Conservation (phyloP, 2,888 invertebrate species). For the Troides oblongomaculatus region DNA sequence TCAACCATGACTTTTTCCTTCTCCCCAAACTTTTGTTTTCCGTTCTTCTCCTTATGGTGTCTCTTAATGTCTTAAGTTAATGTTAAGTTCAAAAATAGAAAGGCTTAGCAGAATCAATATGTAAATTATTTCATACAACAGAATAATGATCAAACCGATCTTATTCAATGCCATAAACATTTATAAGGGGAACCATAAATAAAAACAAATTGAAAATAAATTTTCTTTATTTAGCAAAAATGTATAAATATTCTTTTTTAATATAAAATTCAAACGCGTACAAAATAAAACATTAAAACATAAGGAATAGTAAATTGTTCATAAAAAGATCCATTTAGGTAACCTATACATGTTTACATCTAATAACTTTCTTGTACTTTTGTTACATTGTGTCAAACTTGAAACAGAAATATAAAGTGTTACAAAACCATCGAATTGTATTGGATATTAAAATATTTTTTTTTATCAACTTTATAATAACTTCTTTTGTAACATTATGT, state of each 20-base stretch:
- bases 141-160: no score
- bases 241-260: conserved; percentile 4
- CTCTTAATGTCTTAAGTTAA: no score
- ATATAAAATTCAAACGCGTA: conserved; percentile 17
- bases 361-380: conserved; percentile 17
- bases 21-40: no score
- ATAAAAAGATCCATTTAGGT: conserved; percentile 15
- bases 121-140: no score
- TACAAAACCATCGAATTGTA: neutral
- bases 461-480: neutral
- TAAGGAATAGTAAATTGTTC: conserved; percentile 9
- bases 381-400: no score
- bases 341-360: conserved; percentile 14
- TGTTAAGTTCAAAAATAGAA: no score
- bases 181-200: no score
- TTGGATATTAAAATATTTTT: neutral
- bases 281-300: conserved; percentile 20
- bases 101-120: no score
- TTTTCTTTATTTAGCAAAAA: conserved; percentile 15
- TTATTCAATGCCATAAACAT: no score
- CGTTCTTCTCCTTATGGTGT: no score
- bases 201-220: no score
- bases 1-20: no score
- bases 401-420: neutral
- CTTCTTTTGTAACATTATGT: conserved; percentile 1